These are phyloP conservation scores for Rhamnusium bicolor DNA, from an alignment of 2,888 invertebrate species.

Conservation along the genomic window DNA sequence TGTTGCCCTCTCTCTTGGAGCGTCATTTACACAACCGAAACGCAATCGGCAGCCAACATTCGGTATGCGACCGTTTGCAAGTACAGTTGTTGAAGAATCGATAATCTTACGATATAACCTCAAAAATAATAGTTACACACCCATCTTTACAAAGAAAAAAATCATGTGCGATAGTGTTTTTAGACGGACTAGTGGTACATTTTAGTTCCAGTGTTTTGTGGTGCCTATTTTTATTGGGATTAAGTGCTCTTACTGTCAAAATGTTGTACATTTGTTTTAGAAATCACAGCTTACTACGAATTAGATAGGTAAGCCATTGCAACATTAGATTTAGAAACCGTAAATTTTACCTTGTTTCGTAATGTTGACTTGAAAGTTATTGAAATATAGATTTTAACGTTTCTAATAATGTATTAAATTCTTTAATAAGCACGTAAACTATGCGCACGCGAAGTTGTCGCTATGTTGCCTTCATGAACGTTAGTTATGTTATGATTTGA, in stretches of 20 bases:
- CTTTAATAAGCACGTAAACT: too few species aligned
- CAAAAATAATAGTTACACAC: slow-evolving; percentile 43
- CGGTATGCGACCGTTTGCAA: slow-evolving; percentile 45
- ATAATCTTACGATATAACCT: slow-evolving; percentile 53
- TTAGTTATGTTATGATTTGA: neutral
- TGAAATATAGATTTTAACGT: neutral
- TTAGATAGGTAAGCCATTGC: slow-evolving; percentile 43
- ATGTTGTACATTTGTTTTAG: slow-evolving; percentile 42
- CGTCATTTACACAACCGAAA: slow-evolving; percentile 40
- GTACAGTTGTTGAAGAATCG: slow-evolving; percentile 37
- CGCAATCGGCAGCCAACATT: slow-evolving; percentile 42
- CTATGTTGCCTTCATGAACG: neutral
- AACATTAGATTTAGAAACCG: neutral
- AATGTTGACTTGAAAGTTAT: neutral
- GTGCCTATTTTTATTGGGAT: slow-evolving; percentile 42
- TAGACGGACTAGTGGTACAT: slow-evolving; percentile 50
- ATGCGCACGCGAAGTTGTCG: neutral
- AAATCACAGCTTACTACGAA: slow-evolving; percentile 36
- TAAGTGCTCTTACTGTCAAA: slow-evolving; percentile 44
- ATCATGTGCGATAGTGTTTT: slow-evolving; percentile 43
- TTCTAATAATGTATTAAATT: slow-evolving; percentile 1
- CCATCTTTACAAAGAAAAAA: slow-evolving; percentile 25
- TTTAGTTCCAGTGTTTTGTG: slow-evolving; percentile 40
- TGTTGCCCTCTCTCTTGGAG: slow-evolving; percentile 39
- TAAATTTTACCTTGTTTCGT: neutral